These are phyloP conservation scores for Lysandra coridon DNA, from an alignment of 2,888 invertebrate genomes.

Conservation along the genomic window DNA sequence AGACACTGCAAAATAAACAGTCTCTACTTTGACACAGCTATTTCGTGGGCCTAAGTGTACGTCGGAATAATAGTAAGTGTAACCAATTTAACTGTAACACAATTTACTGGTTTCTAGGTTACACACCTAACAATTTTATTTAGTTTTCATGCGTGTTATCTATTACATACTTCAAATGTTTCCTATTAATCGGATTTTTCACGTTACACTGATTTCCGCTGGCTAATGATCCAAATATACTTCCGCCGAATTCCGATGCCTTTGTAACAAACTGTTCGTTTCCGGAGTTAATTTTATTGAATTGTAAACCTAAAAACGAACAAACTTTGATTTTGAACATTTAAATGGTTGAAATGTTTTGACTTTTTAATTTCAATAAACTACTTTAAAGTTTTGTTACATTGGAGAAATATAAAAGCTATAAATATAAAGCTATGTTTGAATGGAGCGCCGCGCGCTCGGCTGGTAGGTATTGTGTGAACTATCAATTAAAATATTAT, in stretches of 20 bases:
- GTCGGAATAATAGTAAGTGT: background rate
- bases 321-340: background rate
- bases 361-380: background rate
- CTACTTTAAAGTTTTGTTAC: background rate
- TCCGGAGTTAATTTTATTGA: constrained; percentile 14
- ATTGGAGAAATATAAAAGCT: background rate
- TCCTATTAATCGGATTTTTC: constrained; percentile 23
- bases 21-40: background rate
- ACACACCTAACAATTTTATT: background rate
- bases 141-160: background rate
- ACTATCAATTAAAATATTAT: too few relatives aligned
- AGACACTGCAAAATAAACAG: too few relatives aligned
- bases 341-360: background rate
- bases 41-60: background rate
- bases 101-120: background rate
- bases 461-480: too few relatives aligned
- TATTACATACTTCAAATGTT: background rate
- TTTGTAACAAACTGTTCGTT: background rate
- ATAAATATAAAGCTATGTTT: too few relatives aligned
- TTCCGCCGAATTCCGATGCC: background rate
- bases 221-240: constrained; percentile 28
- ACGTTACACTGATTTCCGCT: constrained; percentile 19
- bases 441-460: too few relatives aligned
- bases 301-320: constrained; percentile 1
- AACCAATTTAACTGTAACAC: background rate